These are phyloP conservation scores for Lochmaea crataegi DNA, from an alignment of 2,888 invertebrate species.

Conservation along the genomic window DNA sequence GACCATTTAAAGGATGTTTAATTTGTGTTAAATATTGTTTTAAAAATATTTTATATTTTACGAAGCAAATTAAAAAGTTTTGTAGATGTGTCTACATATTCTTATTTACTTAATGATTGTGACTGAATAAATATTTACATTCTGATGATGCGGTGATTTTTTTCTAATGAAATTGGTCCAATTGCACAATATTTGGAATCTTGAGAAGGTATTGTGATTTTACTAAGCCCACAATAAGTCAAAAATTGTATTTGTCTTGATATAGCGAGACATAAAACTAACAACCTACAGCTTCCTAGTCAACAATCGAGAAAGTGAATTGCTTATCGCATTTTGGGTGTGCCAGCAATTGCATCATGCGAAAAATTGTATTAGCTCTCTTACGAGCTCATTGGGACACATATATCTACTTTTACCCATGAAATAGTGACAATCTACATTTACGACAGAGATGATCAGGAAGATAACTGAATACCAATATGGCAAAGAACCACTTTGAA, in stretches of 20 bases:
- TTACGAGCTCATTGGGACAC: too few relatives aligned
- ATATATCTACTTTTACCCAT: too few relatives aligned
- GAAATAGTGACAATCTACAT: too few relatives aligned
- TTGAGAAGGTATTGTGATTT: slow-evolving; percentile 1
- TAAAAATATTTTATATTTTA: slow-evolving; percentile 19
- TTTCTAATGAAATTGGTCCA: neutral
- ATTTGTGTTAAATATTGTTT: slow-evolving; percentile 23
- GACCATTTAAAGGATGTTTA: slow-evolving; percentile 29
- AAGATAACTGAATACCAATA: too few relatives aligned
- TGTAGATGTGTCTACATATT: neutral
- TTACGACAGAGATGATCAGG: too few relatives aligned
- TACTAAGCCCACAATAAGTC: neutral
- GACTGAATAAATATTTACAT: slow-evolving; percentile 2
- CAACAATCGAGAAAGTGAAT: neutral
- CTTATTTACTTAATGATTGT: slow-evolving; percentile 1
- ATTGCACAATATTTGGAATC: slow-evolving; percentile 1
- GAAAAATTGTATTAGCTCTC: neutral
- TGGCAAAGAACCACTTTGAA: too few relatives aligned
- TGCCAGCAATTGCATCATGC: neutral
- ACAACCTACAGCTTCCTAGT: slow-evolving; percentile 3
- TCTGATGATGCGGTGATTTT: neutral
- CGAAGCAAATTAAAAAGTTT: slow-evolving; percentile 16
- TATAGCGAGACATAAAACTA: neutral
- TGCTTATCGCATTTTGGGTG: neutral
- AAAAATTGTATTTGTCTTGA: slow-evolving; percentile 3